Evolutionary conservation across 2,113 vertebrate species (phyloP).

Genomic region (Coreoperca whiteheadi): DNA sequence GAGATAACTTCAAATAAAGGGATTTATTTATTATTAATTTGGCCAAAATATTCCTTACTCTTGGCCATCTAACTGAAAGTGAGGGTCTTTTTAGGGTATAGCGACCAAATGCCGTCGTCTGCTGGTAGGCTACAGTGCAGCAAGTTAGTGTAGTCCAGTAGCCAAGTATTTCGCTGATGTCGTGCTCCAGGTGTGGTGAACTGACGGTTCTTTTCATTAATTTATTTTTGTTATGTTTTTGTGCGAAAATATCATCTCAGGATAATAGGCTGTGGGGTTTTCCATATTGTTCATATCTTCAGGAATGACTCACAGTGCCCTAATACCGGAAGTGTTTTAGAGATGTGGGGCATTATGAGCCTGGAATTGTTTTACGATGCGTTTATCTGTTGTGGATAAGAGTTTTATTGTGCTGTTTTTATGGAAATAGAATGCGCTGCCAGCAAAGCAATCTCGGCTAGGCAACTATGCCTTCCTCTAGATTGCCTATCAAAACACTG

Average conservation of each 20-base stretch:
- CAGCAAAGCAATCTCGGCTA: background rate
- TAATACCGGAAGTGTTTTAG: background rate
- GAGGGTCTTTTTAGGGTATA: no score
- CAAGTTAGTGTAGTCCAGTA: background rate
- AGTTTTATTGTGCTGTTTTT: conserved; percentile 10
- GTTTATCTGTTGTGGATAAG: background rate
- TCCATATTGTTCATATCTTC: background rate
- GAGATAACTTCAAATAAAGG: no score
- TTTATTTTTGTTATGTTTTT: background rate
- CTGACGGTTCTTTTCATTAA: background rate
- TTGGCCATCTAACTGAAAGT: no score
- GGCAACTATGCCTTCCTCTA: background rate
- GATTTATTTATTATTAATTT: background rate
- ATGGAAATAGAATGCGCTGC: background rate
- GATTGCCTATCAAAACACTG: no score
- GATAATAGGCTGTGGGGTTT: no score
- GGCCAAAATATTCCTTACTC: background rate
- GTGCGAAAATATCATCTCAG: background rate
- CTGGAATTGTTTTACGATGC: background rate
- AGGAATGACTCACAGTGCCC: no score
- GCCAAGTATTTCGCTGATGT: background rate
- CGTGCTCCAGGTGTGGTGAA: conserved; percentile 38
- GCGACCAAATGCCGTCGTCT: no score
- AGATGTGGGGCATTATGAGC: background rate
- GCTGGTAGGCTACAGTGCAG: background rate